Conservation (phyloP, 2,797 vertebrate genomes). For the Euphonia xanthogaster region DNA sequence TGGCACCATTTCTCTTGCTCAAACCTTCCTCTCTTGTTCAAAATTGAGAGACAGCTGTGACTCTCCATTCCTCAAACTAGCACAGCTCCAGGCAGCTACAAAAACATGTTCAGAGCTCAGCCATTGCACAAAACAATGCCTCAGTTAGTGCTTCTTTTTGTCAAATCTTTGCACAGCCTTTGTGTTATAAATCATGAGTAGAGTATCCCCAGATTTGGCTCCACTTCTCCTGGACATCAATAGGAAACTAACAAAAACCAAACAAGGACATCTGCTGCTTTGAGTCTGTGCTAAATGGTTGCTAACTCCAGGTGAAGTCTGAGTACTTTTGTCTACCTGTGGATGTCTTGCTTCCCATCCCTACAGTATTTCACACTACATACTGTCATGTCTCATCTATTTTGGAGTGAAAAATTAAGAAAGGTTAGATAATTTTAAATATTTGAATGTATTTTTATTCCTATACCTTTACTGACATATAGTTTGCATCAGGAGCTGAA, state of each 20-base stretch:
- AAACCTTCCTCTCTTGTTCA: background rate
- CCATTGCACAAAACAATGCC: background rate
- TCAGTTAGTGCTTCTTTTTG: background rate
- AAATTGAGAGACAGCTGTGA: background rate
- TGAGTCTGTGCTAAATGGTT: background rate
- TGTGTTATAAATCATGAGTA: background rate
- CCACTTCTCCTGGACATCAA: background rate
- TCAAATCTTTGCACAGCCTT: background rate
- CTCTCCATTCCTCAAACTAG: background rate
- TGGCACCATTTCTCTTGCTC: background rate
- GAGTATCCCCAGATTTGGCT: background rate
- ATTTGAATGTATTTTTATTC: background rate
- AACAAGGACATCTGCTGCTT: background rate
- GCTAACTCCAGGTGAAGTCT: background rate
- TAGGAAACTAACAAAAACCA: background rate
- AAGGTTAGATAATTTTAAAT: background rate
- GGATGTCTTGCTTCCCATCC: background rate
- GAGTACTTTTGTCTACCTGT: background rate
- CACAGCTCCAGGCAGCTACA: background rate
- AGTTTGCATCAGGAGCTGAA: background rate
- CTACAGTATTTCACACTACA: background rate
- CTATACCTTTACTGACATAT: fast-evolving
- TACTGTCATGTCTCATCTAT: background rate
- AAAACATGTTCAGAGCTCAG: background rate
- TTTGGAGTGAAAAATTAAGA: background rate